Base-by-base conservation (phyloP, 2,888 invertebrate species). In the Eristalis intricaria region DNA sequence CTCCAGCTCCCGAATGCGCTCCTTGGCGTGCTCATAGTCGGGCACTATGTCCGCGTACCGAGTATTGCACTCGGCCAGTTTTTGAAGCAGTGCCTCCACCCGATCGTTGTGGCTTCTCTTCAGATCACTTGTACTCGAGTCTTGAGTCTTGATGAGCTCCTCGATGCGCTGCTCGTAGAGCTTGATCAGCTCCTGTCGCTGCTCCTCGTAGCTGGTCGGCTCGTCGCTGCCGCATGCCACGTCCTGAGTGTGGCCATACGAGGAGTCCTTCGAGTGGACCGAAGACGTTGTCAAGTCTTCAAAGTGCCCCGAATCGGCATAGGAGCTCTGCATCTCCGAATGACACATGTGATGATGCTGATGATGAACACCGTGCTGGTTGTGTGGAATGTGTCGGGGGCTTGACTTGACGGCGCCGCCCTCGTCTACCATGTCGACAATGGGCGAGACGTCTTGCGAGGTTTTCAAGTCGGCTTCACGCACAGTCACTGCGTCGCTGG, bases 301-400 rank as follows among this genome's bases (percentile, higher is more conserved):
- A 93, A 96, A 97, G 93, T 97, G 96, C 61, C 97, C 97, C 8
- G 97, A 97, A 93, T 97, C 97, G 76, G 97, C 96, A 90, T 96
- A 95, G 35, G 97, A 97, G 89, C 95, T 95, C 90, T 96, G 96
- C 94, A 96, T 95, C 91, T 96, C 96, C 0, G 92, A 90, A 66
- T 90, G 89, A 60, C 87, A 87, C 29, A 89, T 89, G 58, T 88
- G 84, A 69, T 89, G 84, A 73, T 88, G 84, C 38, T 89, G 89
- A 94, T 93, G 94, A 81, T 92, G 94, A 89, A 94, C 94, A 92
- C 94, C 93, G 91, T 91, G 90, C 74, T 90, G 90, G 85, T 84
- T 79, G 78, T 90, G 89, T 68, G 89, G 90, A 86, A 91, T 89
- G 81, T 92, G 93, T 68, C 90, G 91, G 68, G 92, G 92, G 94